phyloP scores from a whole-genome alignment of 2,888 invertebrate genomes.

The Tenthredo scrophulariae region DNA sequence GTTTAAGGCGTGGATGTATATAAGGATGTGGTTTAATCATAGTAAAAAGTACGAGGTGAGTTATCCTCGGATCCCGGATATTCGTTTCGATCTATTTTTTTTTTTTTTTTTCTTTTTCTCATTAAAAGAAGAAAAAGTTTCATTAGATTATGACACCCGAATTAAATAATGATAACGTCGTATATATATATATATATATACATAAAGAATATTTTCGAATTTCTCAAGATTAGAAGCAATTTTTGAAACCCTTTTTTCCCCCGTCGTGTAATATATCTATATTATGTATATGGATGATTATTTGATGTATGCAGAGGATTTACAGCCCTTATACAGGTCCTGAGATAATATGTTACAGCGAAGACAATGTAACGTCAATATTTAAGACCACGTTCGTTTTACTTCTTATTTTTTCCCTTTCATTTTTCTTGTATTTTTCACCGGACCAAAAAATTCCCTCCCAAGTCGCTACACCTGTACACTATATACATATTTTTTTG shows the following conservation, averaged over 20 bases:
- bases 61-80: neutral
- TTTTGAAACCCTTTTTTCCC: too few species aligned
- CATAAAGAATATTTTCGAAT: too few species aligned
- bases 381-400: neutral
- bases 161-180: too few species aligned
- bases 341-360: neutral
- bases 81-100: neutral
- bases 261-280: neutral
- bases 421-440: neutral
- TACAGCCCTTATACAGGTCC: neutral
- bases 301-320: slow-evolving; percentile 3
- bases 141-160: neutral
- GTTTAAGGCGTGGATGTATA: slow-evolving; percentile 19
- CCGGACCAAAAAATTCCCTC: neutral
- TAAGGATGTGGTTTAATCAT: slow-evolving; percentile 35
- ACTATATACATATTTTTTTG: neutral
- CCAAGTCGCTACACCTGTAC: neutral
- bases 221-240: too few species aligned
- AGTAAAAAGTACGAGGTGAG: slow-evolving; percentile 4
- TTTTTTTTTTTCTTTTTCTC: too few species aligned
- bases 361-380: neutral
- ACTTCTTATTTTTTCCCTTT: neutral
- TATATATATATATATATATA: too few species aligned
- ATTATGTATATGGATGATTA: neutral
- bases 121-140: neutral